Evolutionary conservation across 2,888 invertebrate species (phyloP).

Genomic region (Choreutis nemorana): DNA sequence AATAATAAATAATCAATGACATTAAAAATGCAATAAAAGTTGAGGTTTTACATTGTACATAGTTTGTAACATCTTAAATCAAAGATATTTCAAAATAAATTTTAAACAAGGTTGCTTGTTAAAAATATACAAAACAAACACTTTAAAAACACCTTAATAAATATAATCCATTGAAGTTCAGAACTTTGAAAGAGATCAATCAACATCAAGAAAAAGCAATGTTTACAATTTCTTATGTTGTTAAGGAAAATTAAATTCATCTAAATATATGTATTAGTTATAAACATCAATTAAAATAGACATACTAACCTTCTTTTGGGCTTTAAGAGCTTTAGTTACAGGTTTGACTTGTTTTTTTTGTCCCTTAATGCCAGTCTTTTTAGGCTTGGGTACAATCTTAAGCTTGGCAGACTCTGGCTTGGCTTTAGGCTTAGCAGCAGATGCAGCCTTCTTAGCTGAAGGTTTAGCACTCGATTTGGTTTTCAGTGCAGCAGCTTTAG

Average conservation of each 20-base stretch:
- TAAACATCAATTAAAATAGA: conserved; percentile 5
- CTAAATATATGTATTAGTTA: conserved; percentile 2
- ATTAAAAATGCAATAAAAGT: too few relatives aligned
- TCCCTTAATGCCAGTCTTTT: conserved; percentile 64
- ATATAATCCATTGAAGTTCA: too few relatives aligned
- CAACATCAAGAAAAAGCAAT: too few relatives aligned
- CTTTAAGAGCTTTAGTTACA: conserved; percentile 82
- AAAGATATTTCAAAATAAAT: too few relatives aligned
- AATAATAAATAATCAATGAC: too few relatives aligned
- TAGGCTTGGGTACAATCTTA: conserved; percentile 61
- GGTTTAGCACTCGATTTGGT: conserved; percentile 60
- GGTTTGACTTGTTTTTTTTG: conserved; percentile 61
- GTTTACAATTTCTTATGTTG: conserved; percentile 9
- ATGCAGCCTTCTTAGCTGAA: conserved; percentile 57
- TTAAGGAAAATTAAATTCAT: conserved; percentile 1
- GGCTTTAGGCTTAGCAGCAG: conserved; percentile 57
- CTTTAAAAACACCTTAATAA: too few relatives aligned
- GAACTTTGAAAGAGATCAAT: too few relatives aligned
- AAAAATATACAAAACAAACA: too few relatives aligned
- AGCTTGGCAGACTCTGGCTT: conserved; percentile 59
- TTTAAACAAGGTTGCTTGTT: too few relatives aligned
- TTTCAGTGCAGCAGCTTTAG: conserved; percentile 58
- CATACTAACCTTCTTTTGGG: conserved; percentile 81
- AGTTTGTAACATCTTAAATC: too few relatives aligned
- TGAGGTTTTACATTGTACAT: too few relatives aligned